A percentile compares a stretch with the other conserved stretches of the same genome.
Evolutionary conservation across 2,888 invertebrate genomes (phyloP).

Genomic region (Periphyllus acericola): DNA sequence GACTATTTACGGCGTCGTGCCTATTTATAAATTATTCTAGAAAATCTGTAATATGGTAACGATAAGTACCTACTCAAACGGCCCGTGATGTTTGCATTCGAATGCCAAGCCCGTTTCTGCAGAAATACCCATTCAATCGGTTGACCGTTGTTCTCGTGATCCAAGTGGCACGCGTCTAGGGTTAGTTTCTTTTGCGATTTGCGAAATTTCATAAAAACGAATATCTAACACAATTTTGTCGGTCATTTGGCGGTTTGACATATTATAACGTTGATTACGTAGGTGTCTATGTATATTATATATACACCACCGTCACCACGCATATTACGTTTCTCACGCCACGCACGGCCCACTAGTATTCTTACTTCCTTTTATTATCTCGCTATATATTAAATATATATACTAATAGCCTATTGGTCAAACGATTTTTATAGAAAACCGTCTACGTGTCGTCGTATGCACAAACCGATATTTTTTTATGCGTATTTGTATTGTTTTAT

Average conservation of each 20-base stretch:
- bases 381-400: too few species aligned
- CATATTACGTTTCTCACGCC: background rate
- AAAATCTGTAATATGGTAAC: background rate
- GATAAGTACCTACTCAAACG: background rate
- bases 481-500: background rate
- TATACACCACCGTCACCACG: too few species aligned
- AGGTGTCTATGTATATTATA: background rate
- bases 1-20: background rate
- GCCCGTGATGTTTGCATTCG: background rate
- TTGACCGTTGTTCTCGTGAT: background rate
- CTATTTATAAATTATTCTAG: background rate
- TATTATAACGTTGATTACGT: background rate
- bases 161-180: background rate
- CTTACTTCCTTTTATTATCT: background rate
- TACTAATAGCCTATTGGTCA: background rate
- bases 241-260: background rate
- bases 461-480: background rate
- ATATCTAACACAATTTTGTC: background rate
- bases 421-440: background rate
- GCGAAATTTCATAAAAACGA: background rate
- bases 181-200: background rate
- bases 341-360: background rate
- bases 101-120: background rate
- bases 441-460: background rate
- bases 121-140: background rate